phyloP scores from a whole-genome alignment of 2,888 invertebrate species.

The Slavum lentiscoides region DNA sequence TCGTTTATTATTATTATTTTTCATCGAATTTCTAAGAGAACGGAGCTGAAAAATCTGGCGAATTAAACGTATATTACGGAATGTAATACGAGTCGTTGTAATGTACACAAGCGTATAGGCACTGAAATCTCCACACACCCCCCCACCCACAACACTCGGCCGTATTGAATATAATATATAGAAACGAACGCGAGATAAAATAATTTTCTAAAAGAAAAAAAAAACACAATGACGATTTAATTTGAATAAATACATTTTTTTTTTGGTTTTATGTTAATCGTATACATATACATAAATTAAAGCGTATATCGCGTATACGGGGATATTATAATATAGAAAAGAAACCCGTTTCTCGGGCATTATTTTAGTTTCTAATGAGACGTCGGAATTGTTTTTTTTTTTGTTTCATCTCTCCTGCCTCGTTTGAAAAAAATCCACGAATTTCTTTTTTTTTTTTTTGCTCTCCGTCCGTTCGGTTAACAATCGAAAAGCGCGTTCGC shows the following conservation, averaged over 20 bases:
- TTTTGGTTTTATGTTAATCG: background rate
- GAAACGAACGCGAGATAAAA: background rate
- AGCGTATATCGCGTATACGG: no score
- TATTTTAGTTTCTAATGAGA: constrained; percentile 1
- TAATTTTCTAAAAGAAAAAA: constrained; percentile 19
- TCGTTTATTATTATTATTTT: no score
- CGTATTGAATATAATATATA: background rate
- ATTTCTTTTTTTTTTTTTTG: constrained; percentile 8
- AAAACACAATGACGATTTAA: background rate
- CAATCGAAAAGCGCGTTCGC: background rate
- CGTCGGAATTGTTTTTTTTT: background rate
- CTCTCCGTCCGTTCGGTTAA: background rate
- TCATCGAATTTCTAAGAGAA: no score
- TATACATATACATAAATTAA: background rate
- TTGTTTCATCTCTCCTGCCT: background rate
- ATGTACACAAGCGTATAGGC: no score
- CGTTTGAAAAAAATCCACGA: background rate
- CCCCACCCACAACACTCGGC: no score
- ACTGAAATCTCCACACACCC: no score
- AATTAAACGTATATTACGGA: no score
- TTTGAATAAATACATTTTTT: background rate
- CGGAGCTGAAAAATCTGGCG: no score
- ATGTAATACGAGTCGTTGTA: no score
- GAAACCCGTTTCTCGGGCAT: constrained; percentile 2
- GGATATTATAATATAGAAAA: no score